Conservation (phyloP, 2,113 vertebrate species). For the Podocnemis expansa region DNA sequence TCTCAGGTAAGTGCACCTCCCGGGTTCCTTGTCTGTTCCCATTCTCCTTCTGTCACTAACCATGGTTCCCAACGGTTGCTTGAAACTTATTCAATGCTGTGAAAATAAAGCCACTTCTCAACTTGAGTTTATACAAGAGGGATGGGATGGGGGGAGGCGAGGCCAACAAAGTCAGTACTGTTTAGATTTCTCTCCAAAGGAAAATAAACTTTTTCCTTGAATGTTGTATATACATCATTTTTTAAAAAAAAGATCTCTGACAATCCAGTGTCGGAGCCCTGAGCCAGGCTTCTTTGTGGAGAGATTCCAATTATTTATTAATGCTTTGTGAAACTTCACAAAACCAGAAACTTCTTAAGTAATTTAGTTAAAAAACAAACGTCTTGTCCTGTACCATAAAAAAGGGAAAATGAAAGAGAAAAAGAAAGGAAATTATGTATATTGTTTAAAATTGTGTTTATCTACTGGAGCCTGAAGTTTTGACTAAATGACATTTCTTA, state of each 20-base stretch:
- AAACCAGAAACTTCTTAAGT: background rate
- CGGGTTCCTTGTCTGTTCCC: accelerated
- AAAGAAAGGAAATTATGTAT: background rate
- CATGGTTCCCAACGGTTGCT: background rate
- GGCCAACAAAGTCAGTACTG: conserved; percentile 35
- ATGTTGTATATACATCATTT: background rate
- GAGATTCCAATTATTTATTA: conserved; percentile 2
- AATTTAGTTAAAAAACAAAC: background rate
- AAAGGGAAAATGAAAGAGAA: background rate
- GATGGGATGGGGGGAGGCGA: conserved; percentile 24
- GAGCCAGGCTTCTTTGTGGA: background rate
- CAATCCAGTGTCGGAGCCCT: background rate
- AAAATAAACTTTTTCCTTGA: conserved; percentile 60
- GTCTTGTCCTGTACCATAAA: background rate
- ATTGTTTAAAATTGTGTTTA: background rate
- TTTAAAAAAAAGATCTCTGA: background rate
- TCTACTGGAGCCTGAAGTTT: background rate
- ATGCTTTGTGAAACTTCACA: background rate
- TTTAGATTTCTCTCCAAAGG: conserved; percentile 65
- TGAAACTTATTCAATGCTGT: background rate
- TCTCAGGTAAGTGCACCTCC: conserved; percentile 78
- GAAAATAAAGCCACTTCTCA: conserved; percentile 33
- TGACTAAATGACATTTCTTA: background rate
- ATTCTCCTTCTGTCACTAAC: background rate
- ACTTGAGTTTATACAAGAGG: conserved; percentile 33